Percentiles rank a stretch among this genome's conserved stretches.
Evolutionary conservation across 1,140 invertebrate species (phyloP).

Genomic region (Calephelis nemesis): DNA sequence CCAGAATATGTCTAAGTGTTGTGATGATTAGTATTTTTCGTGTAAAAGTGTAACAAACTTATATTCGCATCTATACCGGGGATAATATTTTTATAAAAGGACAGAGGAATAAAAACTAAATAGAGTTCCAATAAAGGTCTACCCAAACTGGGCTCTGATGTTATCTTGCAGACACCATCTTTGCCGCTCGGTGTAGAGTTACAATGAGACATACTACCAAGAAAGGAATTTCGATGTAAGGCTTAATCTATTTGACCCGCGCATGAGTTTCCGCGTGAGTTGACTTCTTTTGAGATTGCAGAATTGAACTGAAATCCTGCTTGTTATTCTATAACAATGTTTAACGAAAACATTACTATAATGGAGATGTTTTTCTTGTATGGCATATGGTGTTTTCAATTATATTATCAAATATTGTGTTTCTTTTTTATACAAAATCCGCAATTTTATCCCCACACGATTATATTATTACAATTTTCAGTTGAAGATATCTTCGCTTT

Average conservation of each 20-base stretch:
- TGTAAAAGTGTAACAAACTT: too few species aligned
- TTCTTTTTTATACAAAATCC: neutral
- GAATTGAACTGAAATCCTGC: slow-evolving; percentile 33
- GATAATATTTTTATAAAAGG: neutral
- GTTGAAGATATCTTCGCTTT: too few species aligned
- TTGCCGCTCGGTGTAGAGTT: slow-evolving; percentile 53
- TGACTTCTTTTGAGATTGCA: slow-evolving; percentile 49
- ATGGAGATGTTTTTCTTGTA: slow-evolving; percentile 15
- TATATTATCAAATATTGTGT: slow-evolving; percentile 6
- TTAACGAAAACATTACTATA: slow-evolving; percentile 17
- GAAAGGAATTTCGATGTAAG: slow-evolving; percentile 51
- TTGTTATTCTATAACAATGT: slow-evolving; percentile 16
- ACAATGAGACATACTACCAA: slow-evolving; percentile 55
- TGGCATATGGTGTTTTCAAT: slow-evolving; percentile 11
- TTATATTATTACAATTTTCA: too few species aligned
- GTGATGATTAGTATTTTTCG: too few species aligned
- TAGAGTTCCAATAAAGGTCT: slow-evolving; percentile 46
- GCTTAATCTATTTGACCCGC: slow-evolving; percentile 54
- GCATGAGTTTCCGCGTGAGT: slow-evolving; percentile 64
- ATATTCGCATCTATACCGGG: too few species aligned
- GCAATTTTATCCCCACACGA: too few species aligned
- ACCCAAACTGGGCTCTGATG: slow-evolving; percentile 31
- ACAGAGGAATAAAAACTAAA: slow-evolving; percentile 27
- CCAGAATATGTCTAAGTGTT: too few species aligned
- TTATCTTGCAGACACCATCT: slow-evolving; percentile 69